These are phyloP conservation scores for Leptopilina myrica DNA, from an alignment of 2,888 invertebrate genomes.

Conservation along the genomic window DNA sequence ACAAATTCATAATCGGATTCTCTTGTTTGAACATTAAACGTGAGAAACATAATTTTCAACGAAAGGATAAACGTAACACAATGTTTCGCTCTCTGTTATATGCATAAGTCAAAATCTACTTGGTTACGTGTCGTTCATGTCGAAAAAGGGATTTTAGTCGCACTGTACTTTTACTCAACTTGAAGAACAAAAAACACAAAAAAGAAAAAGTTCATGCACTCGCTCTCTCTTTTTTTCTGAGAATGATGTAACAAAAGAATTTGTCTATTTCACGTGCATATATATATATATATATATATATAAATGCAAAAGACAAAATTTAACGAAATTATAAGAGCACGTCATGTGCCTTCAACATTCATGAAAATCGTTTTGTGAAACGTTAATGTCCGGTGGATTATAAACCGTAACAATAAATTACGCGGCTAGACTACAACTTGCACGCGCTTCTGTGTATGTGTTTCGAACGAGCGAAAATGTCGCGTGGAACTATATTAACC, in stretches of 20 bases:
- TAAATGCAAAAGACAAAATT: conserved; percentile 30
- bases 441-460: conserved; percentile 44
- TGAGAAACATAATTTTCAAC: neutral
- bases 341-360: neutral
- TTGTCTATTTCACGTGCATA: conserved; percentile 18
- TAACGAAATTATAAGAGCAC: conserved; percentile 44
- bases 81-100: conserved; percentile 20
- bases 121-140: conserved; percentile 17
- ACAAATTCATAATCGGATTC: too few relatives aligned
- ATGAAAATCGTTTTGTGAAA: conserved; percentile 8
- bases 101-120: conserved; percentile 23
- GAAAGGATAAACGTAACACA: conserved; percentile 27
- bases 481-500: conserved; percentile 56
- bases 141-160: conserved; percentile 17
- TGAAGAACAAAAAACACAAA: neutral
- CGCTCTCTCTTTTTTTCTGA: too few relatives aligned
- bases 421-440: conserved; percentile 48
- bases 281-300: too few relatives aligned
- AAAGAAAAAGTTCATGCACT: neutral
- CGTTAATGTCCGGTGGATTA: conserved; percentile 58
- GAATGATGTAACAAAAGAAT: neutral
- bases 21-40: neutral
- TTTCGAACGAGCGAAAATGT: conserved; percentile 61
- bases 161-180: neutral
- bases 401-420: conserved; percentile 59